phyloP scores from a whole-genome alignment of 1,140 invertebrate species.

The Papilio helenus region DNA sequence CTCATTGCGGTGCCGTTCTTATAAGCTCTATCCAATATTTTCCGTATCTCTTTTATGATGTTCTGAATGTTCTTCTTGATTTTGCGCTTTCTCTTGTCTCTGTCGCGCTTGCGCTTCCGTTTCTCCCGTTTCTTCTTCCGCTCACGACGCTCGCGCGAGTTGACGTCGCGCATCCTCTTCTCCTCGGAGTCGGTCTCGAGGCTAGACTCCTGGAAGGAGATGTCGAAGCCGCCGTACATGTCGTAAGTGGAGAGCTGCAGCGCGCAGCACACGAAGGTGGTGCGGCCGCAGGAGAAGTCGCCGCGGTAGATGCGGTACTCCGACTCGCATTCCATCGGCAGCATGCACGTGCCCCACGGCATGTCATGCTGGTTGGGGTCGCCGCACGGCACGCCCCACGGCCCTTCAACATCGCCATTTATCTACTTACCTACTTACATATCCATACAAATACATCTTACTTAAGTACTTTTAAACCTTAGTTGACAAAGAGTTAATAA shows the following conservation, averaged over 20 bases:
- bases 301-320: constrained; percentile 72
- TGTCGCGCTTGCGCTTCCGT: constrained; percentile 54
- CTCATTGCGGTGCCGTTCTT: constrained; percentile 61
- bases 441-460: background rate
- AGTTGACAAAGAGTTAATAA: background rate
- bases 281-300: constrained; percentile 68
- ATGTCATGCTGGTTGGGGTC: constrained; percentile 72
- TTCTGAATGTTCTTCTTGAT: constrained; percentile 65
- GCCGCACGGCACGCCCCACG: constrained; percentile 74
- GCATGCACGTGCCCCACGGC: constrained; percentile 72
- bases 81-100: constrained; percentile 60
- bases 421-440: background rate
- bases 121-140: constrained; percentile 47
- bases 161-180: constrained; percentile 49
- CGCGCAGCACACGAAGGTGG: constrained; percentile 67
- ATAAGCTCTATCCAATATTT: constrained; percentile 62
- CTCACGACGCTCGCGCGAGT: constrained; percentile 51
- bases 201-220: constrained; percentile 64
- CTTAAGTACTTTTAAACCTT: background rate
- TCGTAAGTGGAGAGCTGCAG: constrained; percentile 65
- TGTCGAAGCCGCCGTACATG: constrained; percentile 66
- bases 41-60: constrained; percentile 66
- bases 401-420: constrained; percentile 53
- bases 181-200: constrained; percentile 61
- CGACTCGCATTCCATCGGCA: constrained; percentile 67